Conservation (phyloP, 2,797 vertebrate species). For the Malurus leucopterus region DNA sequence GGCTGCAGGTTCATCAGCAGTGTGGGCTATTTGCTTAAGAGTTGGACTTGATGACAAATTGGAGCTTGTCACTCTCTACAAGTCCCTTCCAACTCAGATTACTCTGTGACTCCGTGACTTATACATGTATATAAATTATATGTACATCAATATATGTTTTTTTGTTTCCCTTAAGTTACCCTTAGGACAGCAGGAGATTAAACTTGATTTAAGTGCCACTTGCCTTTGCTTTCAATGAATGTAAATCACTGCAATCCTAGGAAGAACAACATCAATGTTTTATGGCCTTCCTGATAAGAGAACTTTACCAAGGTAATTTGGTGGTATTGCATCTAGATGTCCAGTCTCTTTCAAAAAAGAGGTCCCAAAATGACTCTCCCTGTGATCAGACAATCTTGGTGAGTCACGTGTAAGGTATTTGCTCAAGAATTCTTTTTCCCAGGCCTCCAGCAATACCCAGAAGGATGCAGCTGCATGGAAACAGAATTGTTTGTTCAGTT, state of each 20-base stretch:
- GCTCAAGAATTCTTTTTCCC: not conserved
- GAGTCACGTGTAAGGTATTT: not conserved
- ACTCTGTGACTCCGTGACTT: not conserved
- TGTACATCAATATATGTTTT: fast-evolving
- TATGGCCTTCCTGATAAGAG: not conserved
- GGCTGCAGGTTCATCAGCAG: not conserved
- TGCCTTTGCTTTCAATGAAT: not conserved
- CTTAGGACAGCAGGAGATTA: not conserved
- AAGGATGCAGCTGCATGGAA: conserved; percentile 71
- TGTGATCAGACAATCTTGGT: not conserved
- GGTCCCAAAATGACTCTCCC: not conserved
- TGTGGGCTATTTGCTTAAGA: not conserved
- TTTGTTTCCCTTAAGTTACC: not conserved
- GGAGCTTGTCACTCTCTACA: not conserved
- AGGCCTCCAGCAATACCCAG: conserved; percentile 74
- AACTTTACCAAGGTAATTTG: not conserved
- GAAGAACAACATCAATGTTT: not conserved
- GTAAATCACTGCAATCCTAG: not conserved
- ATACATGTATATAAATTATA: not conserved
- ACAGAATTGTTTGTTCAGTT: conserved; percentile 66
- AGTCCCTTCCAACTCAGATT: not conserved
- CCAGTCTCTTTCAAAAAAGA: not conserved
- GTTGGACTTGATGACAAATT: not conserved
- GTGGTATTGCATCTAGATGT: not conserved
- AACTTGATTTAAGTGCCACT: not conserved